Evolutionary conservation across 2,113 vertebrate species (phyloP).

Genomic region (Rhadina sibilatrix): DNA sequence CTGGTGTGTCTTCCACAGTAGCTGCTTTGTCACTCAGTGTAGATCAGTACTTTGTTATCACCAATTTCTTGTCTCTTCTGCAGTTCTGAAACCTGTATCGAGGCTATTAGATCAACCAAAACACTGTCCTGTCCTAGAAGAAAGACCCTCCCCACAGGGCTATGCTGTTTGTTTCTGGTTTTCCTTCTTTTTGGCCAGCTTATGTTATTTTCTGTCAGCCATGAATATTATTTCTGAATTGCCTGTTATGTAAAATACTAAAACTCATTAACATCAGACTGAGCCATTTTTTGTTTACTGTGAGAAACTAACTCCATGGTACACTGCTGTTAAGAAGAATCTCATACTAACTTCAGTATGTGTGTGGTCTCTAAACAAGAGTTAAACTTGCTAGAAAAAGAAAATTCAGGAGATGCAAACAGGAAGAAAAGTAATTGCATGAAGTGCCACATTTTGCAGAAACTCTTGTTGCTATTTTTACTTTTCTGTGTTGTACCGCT

Average conservation of each 20-base stretch:
- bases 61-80: neutral
- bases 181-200: neutral
- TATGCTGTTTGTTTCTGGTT: neutral
- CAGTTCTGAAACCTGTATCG: accelerated
- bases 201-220: neutral
- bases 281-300: neutral
- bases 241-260: neutral
- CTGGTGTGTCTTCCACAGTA: accelerated
- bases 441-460: slow-evolving; percentile 18
- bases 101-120: neutral
- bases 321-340: neutral
- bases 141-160: neutral
- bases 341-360: neutral
- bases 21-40: neutral
- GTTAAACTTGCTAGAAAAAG: neutral
- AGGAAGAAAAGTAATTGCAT: neutral
- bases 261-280: neutral
- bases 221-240: neutral
- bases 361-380: neutral
- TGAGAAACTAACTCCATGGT: neutral
- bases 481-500: neutral
- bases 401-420: slow-evolving; percentile 9
- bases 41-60: neutral
- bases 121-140: neutral
- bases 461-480: slow-evolving; percentile 49